A percentile compares a stretch with the other conserved stretches of the same genome.
phyloP scores from a whole-genome alignment of 1,140 invertebrate species.

The Coptotermes formosanus region DNA sequence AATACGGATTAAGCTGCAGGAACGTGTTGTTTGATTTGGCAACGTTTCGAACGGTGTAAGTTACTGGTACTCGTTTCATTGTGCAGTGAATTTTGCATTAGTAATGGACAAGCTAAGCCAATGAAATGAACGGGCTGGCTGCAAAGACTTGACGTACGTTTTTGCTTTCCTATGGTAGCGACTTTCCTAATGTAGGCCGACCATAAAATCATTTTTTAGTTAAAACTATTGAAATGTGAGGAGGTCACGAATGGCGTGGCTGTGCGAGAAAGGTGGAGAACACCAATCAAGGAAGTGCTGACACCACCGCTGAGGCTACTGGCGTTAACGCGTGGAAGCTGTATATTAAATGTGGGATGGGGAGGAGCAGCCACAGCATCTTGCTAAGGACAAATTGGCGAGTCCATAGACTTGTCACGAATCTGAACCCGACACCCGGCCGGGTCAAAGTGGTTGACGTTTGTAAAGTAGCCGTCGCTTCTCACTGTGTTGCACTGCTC shows the following conservation, averaged over 20 bases:
- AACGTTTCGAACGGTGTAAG: neutral
- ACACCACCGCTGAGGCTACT: neutral
- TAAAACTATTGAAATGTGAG: neutral
- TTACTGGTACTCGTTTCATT: neutral
- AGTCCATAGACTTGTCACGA: constrained; percentile 11
- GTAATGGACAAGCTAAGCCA: neutral
- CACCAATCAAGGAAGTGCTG: neutral
- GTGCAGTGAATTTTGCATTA: neutral
- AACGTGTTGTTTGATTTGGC: constrained; percentile 7
- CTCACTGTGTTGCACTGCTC: neutral
- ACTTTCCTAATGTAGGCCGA: neutral
- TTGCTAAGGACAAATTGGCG: constrained; percentile 8
- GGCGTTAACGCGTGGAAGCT: neutral
- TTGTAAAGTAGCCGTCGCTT: neutral
- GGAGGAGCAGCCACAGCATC: neutral
- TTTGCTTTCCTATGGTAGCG: neutral
- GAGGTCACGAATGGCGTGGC: neutral
- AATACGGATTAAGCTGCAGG: neutral
- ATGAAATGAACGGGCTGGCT: neutral
- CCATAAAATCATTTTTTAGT: neutral
- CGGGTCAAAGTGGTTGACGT: neutral
- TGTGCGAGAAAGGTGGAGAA: neutral
- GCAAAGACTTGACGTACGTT: neutral
- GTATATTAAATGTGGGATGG: neutral
- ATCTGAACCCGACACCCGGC: neutral